phyloP scores from a whole-genome alignment of 2,113 vertebrate genomes.

The Fregata magnificens region DNA sequence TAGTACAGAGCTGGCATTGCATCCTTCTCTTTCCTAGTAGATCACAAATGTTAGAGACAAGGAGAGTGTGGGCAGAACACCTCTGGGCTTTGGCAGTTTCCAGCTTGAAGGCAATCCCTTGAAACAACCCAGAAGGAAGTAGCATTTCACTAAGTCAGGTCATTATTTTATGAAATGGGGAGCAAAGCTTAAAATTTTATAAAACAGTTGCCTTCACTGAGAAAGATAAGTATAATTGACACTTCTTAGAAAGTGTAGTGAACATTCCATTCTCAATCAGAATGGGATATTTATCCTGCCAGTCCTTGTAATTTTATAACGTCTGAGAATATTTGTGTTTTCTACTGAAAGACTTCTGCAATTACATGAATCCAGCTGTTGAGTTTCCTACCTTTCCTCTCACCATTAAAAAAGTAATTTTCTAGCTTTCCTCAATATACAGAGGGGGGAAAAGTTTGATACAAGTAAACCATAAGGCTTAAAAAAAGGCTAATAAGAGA shows the following conservation, averaged over 20 bases:
- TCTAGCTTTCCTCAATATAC: not conserved
- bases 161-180: not conserved
- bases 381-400: not conserved
- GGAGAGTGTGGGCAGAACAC: not conserved
- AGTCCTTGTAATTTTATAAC: not conserved
- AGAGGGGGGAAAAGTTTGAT: not conserved
- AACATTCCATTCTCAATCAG: not conserved
- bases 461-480: not conserved
- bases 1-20: not conserved
- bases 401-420: not conserved
- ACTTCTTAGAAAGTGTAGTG: not conserved
- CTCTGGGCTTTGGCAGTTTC: not conserved
- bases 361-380: not conserved
- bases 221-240: not conserved
- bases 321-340: not conserved
- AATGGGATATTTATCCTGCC: not conserved
- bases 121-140: not conserved
- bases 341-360: not conserved
- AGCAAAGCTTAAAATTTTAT: not conserved
- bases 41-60: not conserved
- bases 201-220: not conserved
- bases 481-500: not conserved
- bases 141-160: not conserved
- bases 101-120: not conserved
- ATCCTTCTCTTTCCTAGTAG: not conserved